Percentiles rank a stretch among this genome's conserved stretches.
Conservation (phyloP, 2,888 invertebrate genomes). For the Apodemia duryi region DNA sequence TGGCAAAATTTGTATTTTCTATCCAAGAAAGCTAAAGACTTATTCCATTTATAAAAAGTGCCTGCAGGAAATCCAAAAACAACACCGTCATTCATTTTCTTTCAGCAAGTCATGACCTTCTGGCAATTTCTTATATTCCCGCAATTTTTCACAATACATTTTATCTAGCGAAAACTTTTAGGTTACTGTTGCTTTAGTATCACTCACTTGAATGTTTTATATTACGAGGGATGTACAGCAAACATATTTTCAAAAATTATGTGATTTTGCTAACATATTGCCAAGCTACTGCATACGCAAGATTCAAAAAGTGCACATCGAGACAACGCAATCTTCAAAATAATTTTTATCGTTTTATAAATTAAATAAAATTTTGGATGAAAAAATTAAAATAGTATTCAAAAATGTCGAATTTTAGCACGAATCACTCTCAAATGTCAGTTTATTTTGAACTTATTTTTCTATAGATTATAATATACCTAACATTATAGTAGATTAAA, state of each 20-base stretch:
- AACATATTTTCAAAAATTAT: background rate
- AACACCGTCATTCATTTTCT: slow-evolving; percentile 10
- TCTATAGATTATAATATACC: too few relatives aligned
- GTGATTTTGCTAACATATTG: background rate
- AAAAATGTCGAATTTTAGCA: too few relatives aligned
- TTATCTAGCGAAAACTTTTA: slow-evolving; percentile 4
- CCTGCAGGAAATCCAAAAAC: slow-evolving; percentile 1
- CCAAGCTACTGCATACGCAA: background rate
- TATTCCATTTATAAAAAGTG: slow-evolving; percentile 5
- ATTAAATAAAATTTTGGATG: too few relatives aligned
- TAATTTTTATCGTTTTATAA: too few relatives aligned
- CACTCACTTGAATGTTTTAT: slow-evolving; percentile 2
- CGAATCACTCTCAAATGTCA: too few relatives aligned
- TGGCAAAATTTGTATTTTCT: background rate
- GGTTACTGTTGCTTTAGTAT: slow-evolving; percentile 7
- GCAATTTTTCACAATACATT: slow-evolving; percentile 7
- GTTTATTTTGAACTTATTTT: too few relatives aligned
- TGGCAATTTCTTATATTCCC: slow-evolving; percentile 10
- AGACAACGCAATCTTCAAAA: too few relatives aligned
- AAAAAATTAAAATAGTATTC: too few relatives aligned
- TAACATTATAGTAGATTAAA: too few relatives aligned
- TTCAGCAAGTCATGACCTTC: slow-evolving; percentile 10
- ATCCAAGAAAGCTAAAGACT: slow-evolving; percentile 2
- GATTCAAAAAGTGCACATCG: too few relatives aligned
- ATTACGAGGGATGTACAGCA: background rate